Evolutionary conservation across 2,113 vertebrate genomes (phyloP).

Genomic region (Lepus timidus): DNA sequence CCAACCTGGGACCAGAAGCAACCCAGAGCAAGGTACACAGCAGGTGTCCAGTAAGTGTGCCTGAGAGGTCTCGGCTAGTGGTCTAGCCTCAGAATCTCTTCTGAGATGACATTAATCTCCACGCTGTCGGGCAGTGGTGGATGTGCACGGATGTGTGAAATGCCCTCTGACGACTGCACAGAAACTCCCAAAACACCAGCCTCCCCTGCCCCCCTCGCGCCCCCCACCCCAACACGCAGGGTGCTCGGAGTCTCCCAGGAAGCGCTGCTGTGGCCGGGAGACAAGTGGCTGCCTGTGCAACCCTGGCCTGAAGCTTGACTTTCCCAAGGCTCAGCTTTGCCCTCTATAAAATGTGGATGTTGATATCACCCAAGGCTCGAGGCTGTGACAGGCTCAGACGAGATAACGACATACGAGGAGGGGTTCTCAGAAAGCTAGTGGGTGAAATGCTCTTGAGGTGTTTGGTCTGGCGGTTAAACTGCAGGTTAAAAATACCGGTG

Average conservation of each 20-base stretch:
- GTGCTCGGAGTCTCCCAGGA: not conserved
- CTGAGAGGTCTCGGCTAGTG: too few species aligned
- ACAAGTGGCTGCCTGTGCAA: not conserved
- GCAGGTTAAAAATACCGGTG: too few species aligned
- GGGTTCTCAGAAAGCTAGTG: too few species aligned
- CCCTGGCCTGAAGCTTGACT: not conserved
- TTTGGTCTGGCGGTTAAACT: too few species aligned
- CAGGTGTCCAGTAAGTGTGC: not conserved
- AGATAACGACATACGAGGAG: too few species aligned
- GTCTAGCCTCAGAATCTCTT: not conserved
- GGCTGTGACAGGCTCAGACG: not conserved
- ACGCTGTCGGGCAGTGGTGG: accelerated
- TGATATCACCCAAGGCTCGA: not conserved
- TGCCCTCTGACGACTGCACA: not conserved
- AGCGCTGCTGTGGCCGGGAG: not conserved
- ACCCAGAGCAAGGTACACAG: not conserved
- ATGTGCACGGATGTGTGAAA: accelerated
- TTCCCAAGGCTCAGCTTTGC: not conserved
- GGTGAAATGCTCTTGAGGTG: too few species aligned
- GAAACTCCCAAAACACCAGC: not conserved
- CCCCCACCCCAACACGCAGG: not conserved
- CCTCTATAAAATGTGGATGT: not conserved
- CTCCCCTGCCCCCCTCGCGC: not conserved
- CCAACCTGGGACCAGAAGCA: not conserved
- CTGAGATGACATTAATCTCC: not conserved